phyloP scores from a whole-genome alignment of 2,113 vertebrate species.

The Vulpes lagopus region DNA sequence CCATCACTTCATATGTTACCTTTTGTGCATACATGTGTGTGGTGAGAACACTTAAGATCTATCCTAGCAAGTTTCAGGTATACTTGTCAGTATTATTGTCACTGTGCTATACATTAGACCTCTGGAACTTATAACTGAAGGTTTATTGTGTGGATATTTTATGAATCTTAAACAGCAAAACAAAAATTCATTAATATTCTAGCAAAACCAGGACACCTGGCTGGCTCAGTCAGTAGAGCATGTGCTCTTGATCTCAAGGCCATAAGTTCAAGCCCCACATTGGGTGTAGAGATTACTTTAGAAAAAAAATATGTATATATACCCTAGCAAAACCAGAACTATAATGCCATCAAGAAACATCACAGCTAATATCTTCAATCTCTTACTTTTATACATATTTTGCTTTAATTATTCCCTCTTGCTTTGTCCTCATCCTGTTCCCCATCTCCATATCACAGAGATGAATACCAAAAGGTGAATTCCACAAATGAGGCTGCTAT shows the following conservation, averaged over 20 bases:
- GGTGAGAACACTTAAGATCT: background rate
- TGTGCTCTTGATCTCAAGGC: background rate
- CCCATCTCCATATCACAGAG: background rate
- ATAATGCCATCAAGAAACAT: background rate
- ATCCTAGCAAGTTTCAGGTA: background rate
- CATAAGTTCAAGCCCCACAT: background rate
- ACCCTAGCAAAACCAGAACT: background rate
- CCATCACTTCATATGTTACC: background rate
- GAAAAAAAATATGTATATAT: no score
- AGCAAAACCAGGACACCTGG: background rate
- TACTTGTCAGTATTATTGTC: background rate
- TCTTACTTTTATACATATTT: background rate
- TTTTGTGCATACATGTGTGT: background rate
- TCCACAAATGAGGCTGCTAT: background rate
- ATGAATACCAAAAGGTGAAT: background rate
- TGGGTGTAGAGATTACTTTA: background rate
- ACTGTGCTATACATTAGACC: background rate
- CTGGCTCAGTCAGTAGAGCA: background rate
- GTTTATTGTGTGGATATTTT: background rate
- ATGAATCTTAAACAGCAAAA: background rate
- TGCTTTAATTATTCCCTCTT: background rate
- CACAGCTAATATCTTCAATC: background rate
- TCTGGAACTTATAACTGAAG: background rate
- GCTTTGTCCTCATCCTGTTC: background rate
- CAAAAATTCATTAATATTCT: background rate